Percentiles rank a stretch among this genome's conserved stretches.
Evolutionary conservation across 2,797 vertebrate genomes (phyloP).

Genomic region (Setipinna tenuifilis): DNA sequence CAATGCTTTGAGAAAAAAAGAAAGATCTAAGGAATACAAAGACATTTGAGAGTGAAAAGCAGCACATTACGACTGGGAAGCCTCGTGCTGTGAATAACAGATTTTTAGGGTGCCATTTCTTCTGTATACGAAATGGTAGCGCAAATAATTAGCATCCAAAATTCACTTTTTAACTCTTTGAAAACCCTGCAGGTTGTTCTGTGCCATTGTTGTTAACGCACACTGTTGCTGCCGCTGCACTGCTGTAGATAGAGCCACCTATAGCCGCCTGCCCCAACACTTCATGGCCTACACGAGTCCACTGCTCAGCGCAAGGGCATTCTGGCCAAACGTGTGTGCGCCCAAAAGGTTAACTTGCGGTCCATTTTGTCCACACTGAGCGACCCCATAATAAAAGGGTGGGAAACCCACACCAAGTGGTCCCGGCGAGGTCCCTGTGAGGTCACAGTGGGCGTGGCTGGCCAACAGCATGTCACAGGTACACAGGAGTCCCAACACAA

Average conservation of each 20-base stretch:
- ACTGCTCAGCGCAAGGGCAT: neutral
- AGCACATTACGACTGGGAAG: constrained; percentile 21
- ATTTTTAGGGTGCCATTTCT: constrained; percentile 7
- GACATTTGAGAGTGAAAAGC: constrained; percentile 28
- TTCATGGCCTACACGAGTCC: neutral
- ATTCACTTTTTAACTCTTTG: constrained; percentile 20
- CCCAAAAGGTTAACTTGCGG: neutral
- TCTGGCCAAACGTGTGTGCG: neutral
- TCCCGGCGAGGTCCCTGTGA: neutral
- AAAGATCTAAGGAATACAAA: constrained; percentile 7
- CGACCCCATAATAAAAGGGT: neutral
- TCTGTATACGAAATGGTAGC: constrained; percentile 22
- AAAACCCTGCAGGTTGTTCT: constrained; percentile 20
- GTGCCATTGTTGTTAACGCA: neutral
- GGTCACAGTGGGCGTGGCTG: neutral
- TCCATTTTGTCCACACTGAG: neutral
- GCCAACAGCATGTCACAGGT: constrained; percentile 6
- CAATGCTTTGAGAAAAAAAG: constrained; percentile 28
- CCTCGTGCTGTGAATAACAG: constrained; percentile 17
- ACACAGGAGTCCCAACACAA: constrained; percentile 6
- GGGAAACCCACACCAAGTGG: neutral
- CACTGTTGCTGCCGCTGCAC: too few relatives aligned
- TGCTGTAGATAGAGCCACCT: neutral
- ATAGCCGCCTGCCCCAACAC: neutral
- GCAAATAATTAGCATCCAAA: constrained; percentile 26